These are phyloP conservation scores for Leucophora obtusa DNA, from an alignment of 2,888 invertebrate species.

Conservation along the genomic window DNA sequence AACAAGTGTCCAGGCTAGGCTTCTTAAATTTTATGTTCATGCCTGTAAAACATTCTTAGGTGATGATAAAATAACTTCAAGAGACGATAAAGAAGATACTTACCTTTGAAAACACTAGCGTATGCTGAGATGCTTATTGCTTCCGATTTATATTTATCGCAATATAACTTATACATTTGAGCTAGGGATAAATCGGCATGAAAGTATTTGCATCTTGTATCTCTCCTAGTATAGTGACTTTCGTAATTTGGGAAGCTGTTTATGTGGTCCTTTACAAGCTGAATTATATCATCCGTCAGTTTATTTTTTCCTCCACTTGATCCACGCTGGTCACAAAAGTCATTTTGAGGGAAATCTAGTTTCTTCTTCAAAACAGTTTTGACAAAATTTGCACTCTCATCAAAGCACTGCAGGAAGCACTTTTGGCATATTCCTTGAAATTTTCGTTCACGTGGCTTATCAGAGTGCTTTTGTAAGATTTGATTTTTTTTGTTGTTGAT, in stretches of 20 bases:
- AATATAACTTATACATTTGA: constrained; percentile 58
- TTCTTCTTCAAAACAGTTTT: constrained; percentile 32
- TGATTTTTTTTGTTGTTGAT: constrained; percentile 45
- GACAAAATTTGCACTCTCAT: constrained; percentile 40
- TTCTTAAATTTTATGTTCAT: too few species aligned
- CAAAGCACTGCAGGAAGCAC: constrained; percentile 44
- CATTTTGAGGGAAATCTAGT: constrained; percentile 17
- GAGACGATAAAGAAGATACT: constrained; percentile 24
- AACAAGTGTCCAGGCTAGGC: too few species aligned
- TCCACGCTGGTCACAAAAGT: constrained; percentile 43
- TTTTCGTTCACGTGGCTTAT: constrained; percentile 37
- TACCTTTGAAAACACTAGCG: constrained; percentile 31
- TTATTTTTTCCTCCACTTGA: constrained; percentile 34
- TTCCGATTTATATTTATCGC: constrained; percentile 47
- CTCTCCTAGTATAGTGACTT: constrained; percentile 54
- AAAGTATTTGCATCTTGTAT: constrained; percentile 54
- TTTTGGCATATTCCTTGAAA: constrained; percentile 38
- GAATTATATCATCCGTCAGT: constrained; percentile 29
- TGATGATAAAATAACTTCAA: constrained; percentile 36
- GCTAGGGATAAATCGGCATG: constrained; percentile 50
- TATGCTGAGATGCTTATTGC: constrained; percentile 47
- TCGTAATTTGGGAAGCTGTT: too few species aligned
- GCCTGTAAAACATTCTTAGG: too few species aligned
- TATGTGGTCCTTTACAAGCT: constrained; percentile 43
- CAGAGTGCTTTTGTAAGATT: constrained; percentile 24